Base-by-base conservation (phyloP, 2,888 invertebrate genomes). In the Eulithis prunata region DNA sequence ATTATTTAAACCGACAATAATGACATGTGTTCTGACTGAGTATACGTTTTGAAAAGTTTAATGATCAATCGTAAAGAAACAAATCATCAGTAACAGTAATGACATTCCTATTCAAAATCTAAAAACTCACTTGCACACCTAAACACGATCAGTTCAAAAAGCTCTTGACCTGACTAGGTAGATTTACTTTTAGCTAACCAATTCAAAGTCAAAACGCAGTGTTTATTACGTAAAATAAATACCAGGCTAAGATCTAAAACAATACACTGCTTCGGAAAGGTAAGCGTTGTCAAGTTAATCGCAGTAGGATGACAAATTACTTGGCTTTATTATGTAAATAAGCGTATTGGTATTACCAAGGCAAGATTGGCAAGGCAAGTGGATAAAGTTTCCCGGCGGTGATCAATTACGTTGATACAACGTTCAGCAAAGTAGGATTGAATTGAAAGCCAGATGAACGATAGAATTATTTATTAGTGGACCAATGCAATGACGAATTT, bases 381-480 rank as follows among this genome's bases (percentile, higher is more conserved):
- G 67, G 70, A 66, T 72, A 68, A 65, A 71, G 71, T 74, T 71
- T 66, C 70, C 58, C 57, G 61, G 65, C 70, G 69, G 74, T 71
- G 70, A 74, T 75, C 72, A 72, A 74, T 74, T 70, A 67, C 58
- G 59, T 70, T 62, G 69, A 71, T 71, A 71, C 70, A 74, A 65
- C 64, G 63, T 68, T 69, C 64, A 53, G 49, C 49, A 46, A 60
- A 67, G 51, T 62, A 51, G 55, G 46, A 54, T 55, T 61, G 61
- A 53, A 54, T 53, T 10, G 43, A 52, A 43, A 46, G 41, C 57
- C 51, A 49, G 57, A 54, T 57, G 36, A 62, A 53, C 45, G 49
- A 55, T 57, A 62, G 59, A 67, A 71, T 67, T 64, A 56, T 54
- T 61, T 60, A 60, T 58, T 59, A 45, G 4, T 36, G 10, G 14